Conservation (phyloP, 2,797 vertebrate species). For the Champsocephalus gunnari region DNA sequence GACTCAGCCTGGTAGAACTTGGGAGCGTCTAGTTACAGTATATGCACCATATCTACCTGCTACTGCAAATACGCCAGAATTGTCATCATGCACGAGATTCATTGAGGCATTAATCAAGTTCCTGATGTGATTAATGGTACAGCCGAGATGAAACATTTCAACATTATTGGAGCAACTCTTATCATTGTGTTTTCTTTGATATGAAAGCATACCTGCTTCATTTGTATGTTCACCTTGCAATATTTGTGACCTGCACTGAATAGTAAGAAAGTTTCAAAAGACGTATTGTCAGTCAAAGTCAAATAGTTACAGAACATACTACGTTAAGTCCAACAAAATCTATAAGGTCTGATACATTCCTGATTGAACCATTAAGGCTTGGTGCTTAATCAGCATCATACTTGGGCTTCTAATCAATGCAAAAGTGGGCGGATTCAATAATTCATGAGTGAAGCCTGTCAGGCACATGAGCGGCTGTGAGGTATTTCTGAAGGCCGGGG, state of each 20-base stretch:
- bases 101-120: background rate
- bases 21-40: background rate
- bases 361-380: conserved; percentile 55
- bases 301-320: conserved; percentile 20
- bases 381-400: conserved; percentile 71
- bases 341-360: conserved; percentile 32
- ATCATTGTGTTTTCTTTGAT: background rate
- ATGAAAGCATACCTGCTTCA: background rate
- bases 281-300: conserved; percentile 42
- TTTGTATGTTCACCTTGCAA: background rate
- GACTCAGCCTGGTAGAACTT: background rate
- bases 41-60: background rate
- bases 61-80: background rate
- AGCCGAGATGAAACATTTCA: background rate
- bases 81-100: background rate
- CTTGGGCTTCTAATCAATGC: conserved; percentile 63
- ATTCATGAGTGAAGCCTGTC: no score
- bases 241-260: background rate
- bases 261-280: conserved; percentile 16
- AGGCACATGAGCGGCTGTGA: no score
- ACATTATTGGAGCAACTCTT: background rate
- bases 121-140: background rate
- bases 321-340: conserved; percentile 43
- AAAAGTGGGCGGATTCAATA: conserved; percentile 32
- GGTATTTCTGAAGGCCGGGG: no score